Evolutionary conservation across 2,888 invertebrate species (phyloP), one percentile per base, ranked within the genome.

Genomic region (Lymantria dispar): DNA sequence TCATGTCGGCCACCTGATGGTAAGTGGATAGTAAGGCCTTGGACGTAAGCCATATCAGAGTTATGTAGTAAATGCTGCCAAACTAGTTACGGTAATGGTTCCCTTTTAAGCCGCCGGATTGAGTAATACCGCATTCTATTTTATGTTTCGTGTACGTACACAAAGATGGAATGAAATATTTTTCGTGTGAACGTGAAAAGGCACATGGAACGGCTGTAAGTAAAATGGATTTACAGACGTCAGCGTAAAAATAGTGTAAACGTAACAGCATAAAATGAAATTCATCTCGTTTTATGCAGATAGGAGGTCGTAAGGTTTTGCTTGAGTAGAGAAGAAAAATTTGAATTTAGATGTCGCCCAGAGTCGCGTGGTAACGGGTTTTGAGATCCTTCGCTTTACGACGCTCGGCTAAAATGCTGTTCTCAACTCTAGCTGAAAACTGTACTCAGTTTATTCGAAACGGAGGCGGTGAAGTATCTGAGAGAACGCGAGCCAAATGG

Each of bases 301-400:
- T 79, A 74, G 67, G 64, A 70, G 74, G 77, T 79, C 78, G 81
- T 79, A 78, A 80, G 76, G 76, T 76, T 73, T 71, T 65, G 65
- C 64, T 62, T 62, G 73, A 72, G 72, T 66, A 60, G 74, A 70
- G 74, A 74, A 75, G 80, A 84, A 85, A 87, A 87, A 88, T 87
- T 89, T 88, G 85, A 89, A 88, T 88, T 85, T 85, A 85, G 85
- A 86, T 84, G 84, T 85, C 78, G 74, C 80, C 68, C 59, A 52
- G 73, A 76, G 83, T 85, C 76, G 71, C 78, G 69, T 75, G 76
- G 80, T 75, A 82, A 83, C 78, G 77, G 78, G 77, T 74, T 78
- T 68, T 68, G 64, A 74, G 78, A 79, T 81, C 83, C 73, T 78
- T 78, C 76, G 70, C 76, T 90, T 91, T 90, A 90, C 87, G 90